A percentile compares a stretch with the other conserved stretches of the same genome.
Conservation (phyloP, 2,113 vertebrate species). For the Sorex araneus region DNA sequence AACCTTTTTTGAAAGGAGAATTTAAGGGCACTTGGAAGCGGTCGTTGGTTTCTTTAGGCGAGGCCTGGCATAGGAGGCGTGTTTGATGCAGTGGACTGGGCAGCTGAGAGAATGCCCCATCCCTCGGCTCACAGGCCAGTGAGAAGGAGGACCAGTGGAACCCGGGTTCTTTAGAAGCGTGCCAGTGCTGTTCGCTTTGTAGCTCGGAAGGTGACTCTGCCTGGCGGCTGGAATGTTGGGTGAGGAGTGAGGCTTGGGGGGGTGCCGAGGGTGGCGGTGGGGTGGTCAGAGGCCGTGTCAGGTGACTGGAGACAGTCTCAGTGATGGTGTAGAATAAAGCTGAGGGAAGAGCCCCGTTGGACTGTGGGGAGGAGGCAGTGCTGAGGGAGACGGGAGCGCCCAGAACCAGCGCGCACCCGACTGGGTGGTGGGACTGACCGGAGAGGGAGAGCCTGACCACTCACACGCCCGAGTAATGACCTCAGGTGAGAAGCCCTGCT, state of each 20-base stretch:
- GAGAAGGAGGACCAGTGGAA: background rate
- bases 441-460: background rate
- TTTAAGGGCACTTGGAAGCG: constrained; percentile 1
- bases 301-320: background rate
- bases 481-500: too few relatives aligned
- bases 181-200: background rate
- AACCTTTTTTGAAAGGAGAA: background rate
- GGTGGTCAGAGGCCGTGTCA: background rate
- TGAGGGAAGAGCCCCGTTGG: background rate
- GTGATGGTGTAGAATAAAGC: background rate
- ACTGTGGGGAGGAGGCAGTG: background rate
- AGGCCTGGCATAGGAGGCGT: background rate
- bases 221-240: background rate
- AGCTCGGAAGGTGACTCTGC: constrained; percentile 6
- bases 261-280: background rate
- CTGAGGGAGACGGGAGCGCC: background rate
- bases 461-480: background rate
- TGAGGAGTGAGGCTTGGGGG: background rate
- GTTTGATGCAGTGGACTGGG: background rate
- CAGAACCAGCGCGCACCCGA: background rate
- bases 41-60: background rate
- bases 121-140: background rate
- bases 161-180: background rate
- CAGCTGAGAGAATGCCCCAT: background rate
- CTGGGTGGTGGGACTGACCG: background rate